phyloP scores from a whole-genome alignment of 37 sponge, comb jelly and placozoan species.

The Axinella damicornis region DNA sequence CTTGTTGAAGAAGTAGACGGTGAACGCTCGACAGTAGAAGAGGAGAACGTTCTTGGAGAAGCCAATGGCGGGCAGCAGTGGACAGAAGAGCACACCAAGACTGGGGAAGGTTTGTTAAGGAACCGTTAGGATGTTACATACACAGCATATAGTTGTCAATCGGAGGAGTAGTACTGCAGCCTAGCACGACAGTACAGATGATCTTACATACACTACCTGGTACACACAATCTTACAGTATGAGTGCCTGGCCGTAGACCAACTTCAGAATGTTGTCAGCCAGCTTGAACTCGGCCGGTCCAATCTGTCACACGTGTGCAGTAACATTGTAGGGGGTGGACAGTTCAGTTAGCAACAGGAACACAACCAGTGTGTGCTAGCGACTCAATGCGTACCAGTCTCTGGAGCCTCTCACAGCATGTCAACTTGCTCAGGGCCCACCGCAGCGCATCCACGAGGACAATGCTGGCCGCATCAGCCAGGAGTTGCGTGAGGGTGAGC shows the following conservation, averaged over 20 bases:
- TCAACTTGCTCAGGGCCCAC: slow-evolving; percentile 40
- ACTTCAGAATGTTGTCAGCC: slow-evolving; percentile 72
- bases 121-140: background rate
- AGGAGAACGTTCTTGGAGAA: slow-evolving; percentile 51
- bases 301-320: slow-evolving; percentile 64
- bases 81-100: slow-evolving; percentile 81
- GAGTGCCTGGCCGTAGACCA: slow-evolving; percentile 84
- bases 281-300: slow-evolving; percentile 72
- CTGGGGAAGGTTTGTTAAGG: slow-evolving; percentile 14
- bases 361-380: too few species aligned
- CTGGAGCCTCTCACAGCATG: background rate
- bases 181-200: too few species aligned
- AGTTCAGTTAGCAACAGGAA: too few species aligned
- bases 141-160: too few species aligned
- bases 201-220: too few species aligned
- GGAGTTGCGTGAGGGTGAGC: slow-evolving; percentile 60
- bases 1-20: slow-evolving; percentile 71
- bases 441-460: slow-evolving; percentile 33
- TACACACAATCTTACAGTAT: slow-evolving; percentile 57
- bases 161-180: background rate
- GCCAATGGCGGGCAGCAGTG: slow-evolving; percentile 66
- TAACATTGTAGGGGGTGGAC: too few species aligned
- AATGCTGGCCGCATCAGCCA: slow-evolving; percentile 47
- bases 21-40: slow-evolving; percentile 69
- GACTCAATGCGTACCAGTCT: too few species aligned